Percentiles rank a stretch among this genome's conserved stretches.
These are phyloP conservation scores for Cebidichthys violaceus DNA, from an alignment of 2,113 vertebrate species.

Conservation along the genomic window DNA sequence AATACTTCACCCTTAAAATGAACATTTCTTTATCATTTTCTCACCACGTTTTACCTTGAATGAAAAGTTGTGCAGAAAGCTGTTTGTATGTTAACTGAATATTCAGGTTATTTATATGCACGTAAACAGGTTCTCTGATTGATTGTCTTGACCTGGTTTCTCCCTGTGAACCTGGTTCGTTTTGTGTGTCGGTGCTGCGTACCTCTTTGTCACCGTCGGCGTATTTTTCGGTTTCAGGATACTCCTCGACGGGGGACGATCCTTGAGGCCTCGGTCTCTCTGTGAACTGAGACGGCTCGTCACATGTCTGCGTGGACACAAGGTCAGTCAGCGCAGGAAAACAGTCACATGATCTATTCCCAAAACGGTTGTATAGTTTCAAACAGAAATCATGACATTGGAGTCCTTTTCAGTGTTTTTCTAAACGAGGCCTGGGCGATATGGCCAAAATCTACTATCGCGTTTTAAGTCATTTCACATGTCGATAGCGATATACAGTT, in stretches of 20 bases:
- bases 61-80: too few species aligned
- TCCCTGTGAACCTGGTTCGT: not conserved
- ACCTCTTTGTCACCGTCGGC: slow-evolving; percentile 84
- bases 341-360: not conserved
- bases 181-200: slow-evolving; percentile 35
- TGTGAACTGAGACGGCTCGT: slow-evolving; percentile 82
- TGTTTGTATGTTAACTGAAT: not conserved
- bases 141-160: not conserved
- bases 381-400: not conserved
- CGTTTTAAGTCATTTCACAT: too few species aligned
- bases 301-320: slow-evolving; percentile 83
- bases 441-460: too few species aligned
- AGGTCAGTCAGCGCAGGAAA: slow-evolving; percentile 13
- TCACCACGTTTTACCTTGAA: not conserved
- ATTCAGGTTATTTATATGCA: not conserved
- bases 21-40: not conserved
- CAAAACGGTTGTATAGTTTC: not conserved
- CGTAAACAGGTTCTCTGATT: not conserved
- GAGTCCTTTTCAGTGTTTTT: not conserved
- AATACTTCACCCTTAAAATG: not conserved
- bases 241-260: slow-evolving; percentile 95
- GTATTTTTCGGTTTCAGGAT: slow-evolving; percentile 82
- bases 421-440: too few species aligned
- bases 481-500: too few species aligned
- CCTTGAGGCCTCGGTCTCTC: slow-evolving; percentile 94